phyloP scores from a whole-genome alignment of 2,888 invertebrate genomes.

The Empis livida region DNA sequence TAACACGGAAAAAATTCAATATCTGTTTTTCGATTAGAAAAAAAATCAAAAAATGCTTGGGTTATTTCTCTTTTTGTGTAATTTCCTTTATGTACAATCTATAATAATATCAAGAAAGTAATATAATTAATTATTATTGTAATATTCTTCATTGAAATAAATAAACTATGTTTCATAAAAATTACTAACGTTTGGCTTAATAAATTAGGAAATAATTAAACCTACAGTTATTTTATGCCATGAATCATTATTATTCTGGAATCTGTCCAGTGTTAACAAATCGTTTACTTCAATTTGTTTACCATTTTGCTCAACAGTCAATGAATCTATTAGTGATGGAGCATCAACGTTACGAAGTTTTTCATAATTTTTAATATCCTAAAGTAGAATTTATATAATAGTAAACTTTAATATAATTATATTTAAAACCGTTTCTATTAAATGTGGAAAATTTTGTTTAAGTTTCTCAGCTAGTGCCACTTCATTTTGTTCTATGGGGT shows the following conservation, averaged over 20 bases:
- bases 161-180: too few species aligned
- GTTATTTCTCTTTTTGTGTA: constrained; percentile 10
- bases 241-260: neutral
- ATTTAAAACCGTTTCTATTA: constrained; percentile 7
- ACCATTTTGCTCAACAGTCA: too few species aligned
- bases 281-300: too few species aligned
- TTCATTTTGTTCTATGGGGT: constrained; percentile 3
- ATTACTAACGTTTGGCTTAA: too few species aligned
- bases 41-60: constrained; percentile 5
- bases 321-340: neutral
- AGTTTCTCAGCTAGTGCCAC: neutral
- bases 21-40: neutral
- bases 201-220: neutral
- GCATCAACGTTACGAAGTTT: neutral
- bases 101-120: neutral
- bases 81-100: constrained; percentile 11
- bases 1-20: constrained; percentile 12
- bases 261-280: neutral
- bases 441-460: constrained; percentile 6
- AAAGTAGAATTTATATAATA: neutral
- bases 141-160: too few species aligned
- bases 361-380: neutral
- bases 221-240: neutral
- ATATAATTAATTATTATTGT: neutral
- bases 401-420: neutral